Evolutionary conservation across 1,140 invertebrate genomes (phyloP).

Genomic region (Olivierus martensii): DNA sequence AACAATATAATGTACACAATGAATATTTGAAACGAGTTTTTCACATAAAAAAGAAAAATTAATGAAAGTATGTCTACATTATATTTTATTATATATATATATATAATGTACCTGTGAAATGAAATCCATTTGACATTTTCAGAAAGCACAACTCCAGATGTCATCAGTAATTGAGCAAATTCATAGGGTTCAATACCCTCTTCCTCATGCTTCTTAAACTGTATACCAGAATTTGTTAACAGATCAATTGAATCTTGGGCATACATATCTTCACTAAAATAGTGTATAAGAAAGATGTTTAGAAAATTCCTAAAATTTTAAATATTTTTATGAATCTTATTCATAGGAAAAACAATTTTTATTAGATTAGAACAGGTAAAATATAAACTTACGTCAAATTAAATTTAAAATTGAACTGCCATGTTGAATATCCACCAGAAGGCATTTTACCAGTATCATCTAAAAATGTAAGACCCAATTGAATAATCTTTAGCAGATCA

Average conservation of each 20-base stretch:
- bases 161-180: slow-evolving; percentile 94
- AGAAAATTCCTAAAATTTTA: too few species aligned
- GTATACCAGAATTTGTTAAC: slow-evolving; percentile 87
- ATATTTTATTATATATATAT: too few species aligned
- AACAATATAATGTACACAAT: too few species aligned
- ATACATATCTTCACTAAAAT: slow-evolving; percentile 76
- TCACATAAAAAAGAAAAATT: too few species aligned
- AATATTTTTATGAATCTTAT: too few species aligned
- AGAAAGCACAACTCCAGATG: slow-evolving; percentile 86
- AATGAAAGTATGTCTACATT: too few species aligned
- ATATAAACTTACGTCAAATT: slow-evolving; percentile 27
- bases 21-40: too few species aligned
- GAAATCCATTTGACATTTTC: slow-evolving; percentile 96
- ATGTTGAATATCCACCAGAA: slow-evolving; percentile 33
- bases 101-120: slow-evolving; percentile 59
- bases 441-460: slow-evolving; percentile 33
- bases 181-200: slow-evolving; percentile 92
- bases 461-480: slow-evolving; percentile 81
- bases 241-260: slow-evolving; percentile 96
- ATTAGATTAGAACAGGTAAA: too few species aligned
- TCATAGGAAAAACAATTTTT: too few species aligned
- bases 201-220: slow-evolving; percentile 94
- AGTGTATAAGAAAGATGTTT: too few species aligned
- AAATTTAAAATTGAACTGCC: slow-evolving; percentile 47
- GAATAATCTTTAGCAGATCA: slow-evolving; percentile 90